A percentile compares a stretch with the other conserved stretches of the same genome.
phyloP scores from a whole-genome alignment of 1,140 invertebrate genomes.

The Ceratoteleas bidentatus region DNA sequence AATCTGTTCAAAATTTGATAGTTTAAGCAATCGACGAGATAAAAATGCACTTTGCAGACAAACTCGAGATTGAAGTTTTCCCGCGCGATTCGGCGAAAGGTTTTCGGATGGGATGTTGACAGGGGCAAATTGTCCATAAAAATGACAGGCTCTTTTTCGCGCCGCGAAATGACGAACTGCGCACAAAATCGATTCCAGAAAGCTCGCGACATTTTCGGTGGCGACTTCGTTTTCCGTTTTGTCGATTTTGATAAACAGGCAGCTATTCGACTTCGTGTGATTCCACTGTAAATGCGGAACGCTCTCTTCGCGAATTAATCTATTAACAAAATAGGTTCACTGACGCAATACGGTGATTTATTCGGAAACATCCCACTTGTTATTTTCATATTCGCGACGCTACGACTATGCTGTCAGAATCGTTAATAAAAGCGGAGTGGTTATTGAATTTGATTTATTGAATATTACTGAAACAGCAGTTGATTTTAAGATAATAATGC shows the following conservation, averaged over 20 bases:
- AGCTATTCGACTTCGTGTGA: neutral
- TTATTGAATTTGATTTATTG: neutral
- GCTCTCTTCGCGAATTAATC: neutral
- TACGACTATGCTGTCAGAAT: neutral
- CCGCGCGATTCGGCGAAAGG: slow-evolving; percentile 10
- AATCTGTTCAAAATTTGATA: slow-evolving; percentile 57
- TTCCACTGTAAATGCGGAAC: neutral
- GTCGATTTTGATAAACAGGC: neutral
- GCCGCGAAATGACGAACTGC: slow-evolving; percentile 15
- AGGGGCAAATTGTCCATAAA: slow-evolving; percentile 12
- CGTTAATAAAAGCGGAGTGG: neutral
- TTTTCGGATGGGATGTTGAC: slow-evolving; percentile 3
- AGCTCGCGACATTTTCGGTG: neutral
- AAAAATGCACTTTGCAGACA: slow-evolving; percentile 34
- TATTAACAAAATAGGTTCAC: neutral
- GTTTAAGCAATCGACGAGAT: slow-evolving; percentile 47
- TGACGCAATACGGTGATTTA: neutral
- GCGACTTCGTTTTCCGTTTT: neutral
- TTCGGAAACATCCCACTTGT: neutral
- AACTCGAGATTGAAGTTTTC: slow-evolving; percentile 9
- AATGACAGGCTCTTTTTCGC: neutral
- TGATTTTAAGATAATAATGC: slow-evolving; percentile 1
- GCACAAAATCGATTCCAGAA: neutral
- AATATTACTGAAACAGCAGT: slow-evolving; percentile 1
- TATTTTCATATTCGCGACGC: neutral